Evolutionary conservation across 2,888 invertebrate genomes (phyloP).

Genomic region (Clunio marinus): DNA sequence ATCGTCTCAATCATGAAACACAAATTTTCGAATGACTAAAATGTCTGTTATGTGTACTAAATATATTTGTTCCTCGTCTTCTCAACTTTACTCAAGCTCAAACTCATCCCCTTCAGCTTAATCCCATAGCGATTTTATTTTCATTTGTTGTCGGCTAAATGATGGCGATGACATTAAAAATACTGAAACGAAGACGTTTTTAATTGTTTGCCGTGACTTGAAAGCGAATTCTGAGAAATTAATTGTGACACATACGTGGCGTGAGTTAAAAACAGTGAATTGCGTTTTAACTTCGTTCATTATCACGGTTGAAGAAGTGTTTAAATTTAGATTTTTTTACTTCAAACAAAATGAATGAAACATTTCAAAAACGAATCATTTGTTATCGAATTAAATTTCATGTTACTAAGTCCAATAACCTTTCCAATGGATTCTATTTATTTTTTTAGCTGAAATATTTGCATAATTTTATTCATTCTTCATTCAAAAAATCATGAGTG

Average conservation of each 20-base stretch:
- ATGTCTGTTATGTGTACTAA: constrained; percentile 14
- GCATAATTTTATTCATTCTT: too few relatives aligned
- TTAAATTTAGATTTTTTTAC: too few relatives aligned
- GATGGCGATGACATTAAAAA: neutral
- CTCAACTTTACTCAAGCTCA: neutral
- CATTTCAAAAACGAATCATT: too few relatives aligned
- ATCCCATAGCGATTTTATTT: neutral
- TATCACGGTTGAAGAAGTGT: too few relatives aligned
- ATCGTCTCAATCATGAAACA: neutral
- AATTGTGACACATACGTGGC: neutral
- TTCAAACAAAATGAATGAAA: too few relatives aligned
- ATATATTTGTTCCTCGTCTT: neutral
- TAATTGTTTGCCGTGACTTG: neutral
- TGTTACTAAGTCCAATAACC: neutral
- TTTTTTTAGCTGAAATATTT: too few relatives aligned
- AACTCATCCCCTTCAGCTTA: neutral
- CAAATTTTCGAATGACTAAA: neutral
- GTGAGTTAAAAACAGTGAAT: neutral
- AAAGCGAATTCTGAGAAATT: neutral
- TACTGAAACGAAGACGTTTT: neutral
- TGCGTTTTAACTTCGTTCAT: neutral
- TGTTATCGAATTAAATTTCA: too few relatives aligned
- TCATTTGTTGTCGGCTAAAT: neutral
- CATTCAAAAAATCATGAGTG: too few relatives aligned
- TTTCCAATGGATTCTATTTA: too few relatives aligned